Base-by-base conservation (phyloP, 1,140 invertebrate species). In the Stegodyphus dumicola region DNA sequence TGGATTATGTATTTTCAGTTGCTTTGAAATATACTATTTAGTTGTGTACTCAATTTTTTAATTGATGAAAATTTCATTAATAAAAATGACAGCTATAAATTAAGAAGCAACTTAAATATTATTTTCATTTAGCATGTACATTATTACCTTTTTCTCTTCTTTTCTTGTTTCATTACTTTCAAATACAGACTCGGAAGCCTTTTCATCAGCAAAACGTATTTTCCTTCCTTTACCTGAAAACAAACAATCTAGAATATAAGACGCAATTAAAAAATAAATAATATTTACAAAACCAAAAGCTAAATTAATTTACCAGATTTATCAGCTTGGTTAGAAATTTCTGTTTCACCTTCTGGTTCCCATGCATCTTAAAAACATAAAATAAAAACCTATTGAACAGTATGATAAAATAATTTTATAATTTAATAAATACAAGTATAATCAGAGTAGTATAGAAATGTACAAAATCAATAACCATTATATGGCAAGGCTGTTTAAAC, bases 161-260 rank as follows among this genome's bases (percentile, higher is more conserved):
- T 18, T 67, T 13, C n/a, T 60, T 60, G 15, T 15, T 67, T 67
- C 65, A 67, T 17, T 7, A 67, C 53, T 33, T 75, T 70, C 60
- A 67, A 67, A 33, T 33, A 33, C 3, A 60, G 9, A 15, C 56
- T 85, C 69, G 3, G 17, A n/a, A 60, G 11, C 17, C n/a, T 51
- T n/a, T 65, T 88, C 85, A 65, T 87, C 85, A 56, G 64, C 66
- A 74, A 88, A 88, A 15, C 85, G 60, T 6, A 87, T 77, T 73
- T 76, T 80, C 70, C 84, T 86, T 17, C 15, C 13, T 67, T 67
- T 67, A 15, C 11, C 65, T 67, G n/a, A 60, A 70, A 70, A 70
- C n/a, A 48, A 70, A 18, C 10, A 70, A 5, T 70, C 33, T 33
- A 33, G 33, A 17, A 5, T 5, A 18, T 70, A 18, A 1, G 3